Evolutionary conservation across 2,888 invertebrate species (phyloP), one percentile per base, ranked within the genome.

Genomic region (Mimumesa dahlbomi): DNA sequence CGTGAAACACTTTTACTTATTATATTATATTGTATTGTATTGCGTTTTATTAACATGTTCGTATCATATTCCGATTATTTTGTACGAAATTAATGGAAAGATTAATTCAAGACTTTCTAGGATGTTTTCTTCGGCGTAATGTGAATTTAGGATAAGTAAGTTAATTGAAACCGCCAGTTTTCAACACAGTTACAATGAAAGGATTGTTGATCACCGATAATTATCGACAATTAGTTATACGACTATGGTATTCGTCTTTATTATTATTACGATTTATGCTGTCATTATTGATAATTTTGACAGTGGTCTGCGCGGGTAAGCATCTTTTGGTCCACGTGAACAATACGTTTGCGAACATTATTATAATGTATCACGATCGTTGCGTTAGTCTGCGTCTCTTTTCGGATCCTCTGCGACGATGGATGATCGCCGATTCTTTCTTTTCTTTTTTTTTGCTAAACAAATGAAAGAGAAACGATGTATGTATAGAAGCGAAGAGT

Each of bases 261-360:
- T 61, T 45, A 38, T 72, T 49, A 36, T 54, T 53, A 36, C 46
- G 57, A 54, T 21, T 52, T 48, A 25, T n/a, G 49, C 19, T 58
- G 45, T 58, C 22, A 49, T 46, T 34, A 34, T 31, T 19, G 56
- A 42, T 19, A 40, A 34, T 45, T 54, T 57, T 71, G 75, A 75
- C 75, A 75, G 66, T 46, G 63, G 71, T 75, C 67, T 54, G 18
- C 19, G 22, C 40, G 61, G 34, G n/a, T n/a, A 49, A 57, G 54
- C 59, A 49, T n/a, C 34, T 34, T n/a, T 59, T 65, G 70, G 65
- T 74, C 70, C 59, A 74, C 63, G 52, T 58, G 45, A n/a, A n/a
- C 46, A 42, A 31, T 62, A 54, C 34, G 40, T 66, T 38, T 48
- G 16, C 49, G 14, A 40, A 6, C 6, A 50, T 13, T 38, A 52